phyloP scores from a whole-genome alignment of 2,888 invertebrate species.

The Calameuta idolon region DNA sequence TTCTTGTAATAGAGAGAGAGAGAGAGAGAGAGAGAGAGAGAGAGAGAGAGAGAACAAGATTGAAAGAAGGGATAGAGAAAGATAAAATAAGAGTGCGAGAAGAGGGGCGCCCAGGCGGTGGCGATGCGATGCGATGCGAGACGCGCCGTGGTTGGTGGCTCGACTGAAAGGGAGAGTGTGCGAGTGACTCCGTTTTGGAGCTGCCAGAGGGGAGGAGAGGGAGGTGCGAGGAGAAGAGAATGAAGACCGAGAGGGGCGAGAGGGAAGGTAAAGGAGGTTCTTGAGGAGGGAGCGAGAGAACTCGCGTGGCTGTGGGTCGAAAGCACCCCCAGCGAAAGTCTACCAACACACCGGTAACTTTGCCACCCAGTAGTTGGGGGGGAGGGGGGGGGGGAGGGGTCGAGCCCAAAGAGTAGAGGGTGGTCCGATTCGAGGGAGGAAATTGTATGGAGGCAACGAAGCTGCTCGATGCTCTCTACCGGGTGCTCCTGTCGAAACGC shows the following conservation, averaged over 20 bases:
- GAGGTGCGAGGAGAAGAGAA: conserved; percentile 56
- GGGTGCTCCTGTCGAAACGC: background rate
- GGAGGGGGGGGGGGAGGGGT: too few species aligned
- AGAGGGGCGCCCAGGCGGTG: conserved; percentile 16
- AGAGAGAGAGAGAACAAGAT: background rate
- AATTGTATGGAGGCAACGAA: background rate
- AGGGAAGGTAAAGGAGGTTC: too few species aligned
- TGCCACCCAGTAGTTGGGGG: too few species aligned
- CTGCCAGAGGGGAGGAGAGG: conserved; percentile 29
- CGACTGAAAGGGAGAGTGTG: conserved; percentile 16
- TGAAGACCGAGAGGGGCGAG: conserved; percentile 47
- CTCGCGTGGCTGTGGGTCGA: too few species aligned
- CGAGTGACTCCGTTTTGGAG: too few species aligned
- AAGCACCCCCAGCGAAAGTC: too few species aligned
- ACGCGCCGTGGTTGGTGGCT: background rate
- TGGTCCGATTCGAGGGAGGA: conserved; percentile 56
- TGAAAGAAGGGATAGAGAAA: background rate
- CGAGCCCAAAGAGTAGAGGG: conserved; percentile 51
- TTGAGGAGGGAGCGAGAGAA: too few species aligned
- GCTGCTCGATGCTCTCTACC: background rate
- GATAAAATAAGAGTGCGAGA: conserved; percentile 22
- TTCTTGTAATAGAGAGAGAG: background rate
- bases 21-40: background rate
- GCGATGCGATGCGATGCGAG: background rate
- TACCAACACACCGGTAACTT: too few species aligned